phyloP scores from a whole-genome alignment of 2,797 vertebrate genomes.

The Melanotaenia maccullochi region DNA sequence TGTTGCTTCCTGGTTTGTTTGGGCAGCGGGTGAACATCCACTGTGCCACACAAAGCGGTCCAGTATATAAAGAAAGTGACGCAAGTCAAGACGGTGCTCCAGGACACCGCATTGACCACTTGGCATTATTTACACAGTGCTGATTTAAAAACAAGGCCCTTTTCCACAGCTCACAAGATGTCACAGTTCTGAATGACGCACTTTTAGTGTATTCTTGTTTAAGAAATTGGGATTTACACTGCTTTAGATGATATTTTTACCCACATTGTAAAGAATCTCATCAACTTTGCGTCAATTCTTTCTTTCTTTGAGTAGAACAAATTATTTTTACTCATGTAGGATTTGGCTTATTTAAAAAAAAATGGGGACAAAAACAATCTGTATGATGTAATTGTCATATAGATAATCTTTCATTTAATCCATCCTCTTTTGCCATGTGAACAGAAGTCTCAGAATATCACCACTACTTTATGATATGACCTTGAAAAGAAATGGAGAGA shows the following conservation, averaged over 20 bases:
- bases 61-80: constrained; percentile 38
- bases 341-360: too few relatives aligned
- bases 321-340: not conserved
- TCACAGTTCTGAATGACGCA: constrained; percentile 16
- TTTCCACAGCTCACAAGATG: constrained; percentile 9
- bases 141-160: constrained; percentile 5
- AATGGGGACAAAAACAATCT: not conserved
- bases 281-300: not conserved
- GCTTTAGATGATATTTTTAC: not conserved
- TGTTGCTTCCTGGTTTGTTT: constrained; percentile 12
- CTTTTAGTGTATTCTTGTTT: not conserved
- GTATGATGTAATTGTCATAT: not conserved
- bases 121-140: constrained; percentile 21
- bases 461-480: not conserved
- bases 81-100: constrained; percentile 12
- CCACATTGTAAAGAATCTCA: not conserved
- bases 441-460: not conserved
- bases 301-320: not conserved
- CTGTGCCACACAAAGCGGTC: not conserved
- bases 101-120: constrained; percentile 14
- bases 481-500: too few relatives aligned
- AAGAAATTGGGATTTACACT: constrained; percentile 1
- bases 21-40: not conserved
- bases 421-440: not conserved
- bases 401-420: not conserved